These are phyloP conservation scores for Harpagoxenus sublaevis DNA, from an alignment of 2,888 invertebrate genomes.

Conservation along the genomic window DNA sequence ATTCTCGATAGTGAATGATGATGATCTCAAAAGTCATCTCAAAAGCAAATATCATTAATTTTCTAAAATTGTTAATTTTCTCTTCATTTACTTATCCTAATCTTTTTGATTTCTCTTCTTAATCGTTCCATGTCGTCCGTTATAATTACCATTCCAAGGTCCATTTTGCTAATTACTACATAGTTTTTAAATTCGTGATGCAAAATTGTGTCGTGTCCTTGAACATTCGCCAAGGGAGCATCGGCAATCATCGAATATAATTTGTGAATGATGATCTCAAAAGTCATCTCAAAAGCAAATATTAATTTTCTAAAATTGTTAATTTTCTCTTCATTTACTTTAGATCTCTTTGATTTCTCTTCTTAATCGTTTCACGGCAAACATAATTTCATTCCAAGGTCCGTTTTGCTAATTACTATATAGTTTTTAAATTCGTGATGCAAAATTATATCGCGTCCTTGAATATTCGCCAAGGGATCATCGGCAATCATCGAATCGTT, in stretches of 20 bases:
- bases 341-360: neutral
- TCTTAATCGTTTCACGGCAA: neutral
- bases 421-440: constrained; percentile 56
- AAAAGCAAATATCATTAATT: neutral
- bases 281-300: constrained; percentile 13
- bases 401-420: constrained; percentile 53
- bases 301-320: constrained; percentile 7
- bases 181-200: too few species aligned
- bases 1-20: constrained; percentile 13
- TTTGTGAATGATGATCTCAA: constrained; percentile 24
- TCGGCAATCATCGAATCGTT: constrained; percentile 26
- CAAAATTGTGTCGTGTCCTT: too few species aligned
- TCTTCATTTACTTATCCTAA: neutral
- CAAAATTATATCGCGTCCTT: neutral
- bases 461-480: constrained; percentile 9
- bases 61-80: constrained; percentile 13
- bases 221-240: too few species aligned
- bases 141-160: too few species aligned
- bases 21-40: constrained; percentile 26
- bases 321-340: neutral
- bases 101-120: neutral
- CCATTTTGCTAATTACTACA: too few species aligned
- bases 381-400: constrained; percentile 51
- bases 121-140: neutral
- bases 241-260: constrained; percentile 3